Conservation (phyloP, 2,797 vertebrate species). For the Pelodytes ibericus region DNA sequence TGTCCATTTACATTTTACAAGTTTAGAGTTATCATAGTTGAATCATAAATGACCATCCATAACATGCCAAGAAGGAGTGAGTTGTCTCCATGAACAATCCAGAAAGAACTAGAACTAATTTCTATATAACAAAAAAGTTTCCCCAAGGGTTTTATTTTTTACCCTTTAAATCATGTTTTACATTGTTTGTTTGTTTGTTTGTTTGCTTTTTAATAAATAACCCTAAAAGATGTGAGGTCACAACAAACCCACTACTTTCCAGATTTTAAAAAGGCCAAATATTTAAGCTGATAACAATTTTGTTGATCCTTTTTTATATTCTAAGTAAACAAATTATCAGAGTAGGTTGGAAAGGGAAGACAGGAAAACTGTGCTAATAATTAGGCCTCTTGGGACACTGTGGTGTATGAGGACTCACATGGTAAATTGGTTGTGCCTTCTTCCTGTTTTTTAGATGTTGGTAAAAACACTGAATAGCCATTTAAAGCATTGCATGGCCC, state of each 20-base stretch:
- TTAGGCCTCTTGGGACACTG: slow-evolving; percentile 40
- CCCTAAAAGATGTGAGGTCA: neutral
- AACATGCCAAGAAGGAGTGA: neutral
- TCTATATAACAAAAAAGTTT: neutral
- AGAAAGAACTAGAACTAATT: neutral
- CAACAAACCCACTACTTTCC: neutral
- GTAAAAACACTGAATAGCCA: slow-evolving; percentile 34
- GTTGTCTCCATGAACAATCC: neutral
- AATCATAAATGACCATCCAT: too few species aligned
- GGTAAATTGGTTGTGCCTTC: slow-evolving; percentile 44
- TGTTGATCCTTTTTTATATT: slow-evolving; percentile 35
- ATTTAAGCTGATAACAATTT: slow-evolving; percentile 37
- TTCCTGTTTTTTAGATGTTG: slow-evolving; percentile 38
- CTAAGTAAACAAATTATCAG: slow-evolving; percentile 52
- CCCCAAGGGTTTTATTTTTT: neutral
- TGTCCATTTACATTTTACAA: too few species aligned
- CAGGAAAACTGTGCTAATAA: slow-evolving; percentile 50
- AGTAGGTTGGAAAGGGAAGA: slow-evolving; percentile 38
- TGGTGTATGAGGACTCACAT: slow-evolving; percentile 47
- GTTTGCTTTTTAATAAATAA: neutral
- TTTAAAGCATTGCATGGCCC: slow-evolving; percentile 6
- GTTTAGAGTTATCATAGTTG: too few species aligned
- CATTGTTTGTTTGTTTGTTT: neutral
- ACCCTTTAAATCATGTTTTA: neutral
- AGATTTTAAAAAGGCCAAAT: slow-evolving; percentile 19